These are phyloP conservation scores for Drosophila picticornis DNA, from an alignment of 2,888 invertebrate genomes.

Conservation along the genomic window DNA sequence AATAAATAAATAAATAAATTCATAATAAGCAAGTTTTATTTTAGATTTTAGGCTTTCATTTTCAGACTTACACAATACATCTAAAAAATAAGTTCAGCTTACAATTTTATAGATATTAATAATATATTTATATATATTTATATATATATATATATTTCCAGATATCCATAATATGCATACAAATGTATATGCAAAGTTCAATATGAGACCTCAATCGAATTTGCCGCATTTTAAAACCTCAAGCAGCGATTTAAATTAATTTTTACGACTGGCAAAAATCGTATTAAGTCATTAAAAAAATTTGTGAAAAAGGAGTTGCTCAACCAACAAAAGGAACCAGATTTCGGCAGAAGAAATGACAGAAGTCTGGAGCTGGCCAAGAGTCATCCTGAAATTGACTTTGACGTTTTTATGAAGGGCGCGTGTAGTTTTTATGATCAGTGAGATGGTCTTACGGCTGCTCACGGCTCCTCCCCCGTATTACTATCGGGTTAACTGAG, in stretches of 20 bases:
- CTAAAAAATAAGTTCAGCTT: neutral
- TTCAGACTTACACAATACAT: neutral
- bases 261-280: conserved; percentile 50
- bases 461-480: neutral
- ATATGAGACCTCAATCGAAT: neutral
- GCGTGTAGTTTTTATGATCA: conserved; percentile 78
- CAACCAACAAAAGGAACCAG: neutral
- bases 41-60: neutral
- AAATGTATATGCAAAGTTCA: neutral
- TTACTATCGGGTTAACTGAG: conserved; percentile 69
- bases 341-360: neutral
- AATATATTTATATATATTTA: neutral
- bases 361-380: neutral
- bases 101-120: neutral
- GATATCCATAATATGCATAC: neutral
- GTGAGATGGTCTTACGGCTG: neutral
- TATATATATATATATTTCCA: neutral
- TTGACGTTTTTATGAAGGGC: conserved; percentile 70
- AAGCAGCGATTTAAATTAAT: conserved; percentile 70
- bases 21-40: fast-evolving
- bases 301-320: conserved; percentile 20
- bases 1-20: neutral
- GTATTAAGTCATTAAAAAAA: conserved; percentile 64
- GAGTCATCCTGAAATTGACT: conserved; percentile 64
- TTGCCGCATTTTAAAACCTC: conserved; percentile 19